phyloP scores from a whole-genome alignment of 2,888 invertebrate genomes.

The Athalia circularis region DNA sequence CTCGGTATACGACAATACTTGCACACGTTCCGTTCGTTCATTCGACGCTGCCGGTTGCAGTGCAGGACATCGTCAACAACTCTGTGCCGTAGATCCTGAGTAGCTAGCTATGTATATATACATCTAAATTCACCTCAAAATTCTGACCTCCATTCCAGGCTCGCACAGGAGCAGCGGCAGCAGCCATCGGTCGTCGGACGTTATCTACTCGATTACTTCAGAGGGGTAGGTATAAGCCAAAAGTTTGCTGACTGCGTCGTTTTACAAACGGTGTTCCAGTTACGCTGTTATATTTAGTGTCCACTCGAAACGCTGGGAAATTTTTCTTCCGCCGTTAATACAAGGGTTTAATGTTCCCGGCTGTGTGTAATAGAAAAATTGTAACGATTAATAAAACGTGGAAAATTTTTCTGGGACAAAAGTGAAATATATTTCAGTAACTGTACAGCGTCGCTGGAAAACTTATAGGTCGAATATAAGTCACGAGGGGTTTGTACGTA shows the following conservation, averaged over 20 bases:
- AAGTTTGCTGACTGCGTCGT: conserved; percentile 27
- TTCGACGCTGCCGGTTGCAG: background rate
- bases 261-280: conserved; percentile 27
- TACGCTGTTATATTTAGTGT: background rate
- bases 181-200: conserved; percentile 8
- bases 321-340: too few species aligned
- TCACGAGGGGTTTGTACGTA: too few species aligned
- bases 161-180: background rate
- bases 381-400: too few species aligned
- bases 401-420: too few species aligned
- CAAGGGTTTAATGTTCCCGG: too few species aligned
- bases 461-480: too few species aligned
- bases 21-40: background rate
- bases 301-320: too few species aligned
- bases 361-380: too few species aligned
- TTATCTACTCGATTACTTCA: conserved; percentile 14
- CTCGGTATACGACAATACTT: background rate
- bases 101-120: too few species aligned
- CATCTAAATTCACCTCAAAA: background rate
- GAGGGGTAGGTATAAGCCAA: conserved; percentile 10
- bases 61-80: conserved; percentile 1
- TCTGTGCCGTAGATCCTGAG: background rate
- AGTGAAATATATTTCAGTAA: too few species aligned
- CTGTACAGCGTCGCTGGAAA: too few species aligned
- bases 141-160: background rate